These are phyloP conservation scores for Emys orbicularis DNA, from an alignment of 2,797 vertebrate genomes.

Conservation along the genomic window DNA sequence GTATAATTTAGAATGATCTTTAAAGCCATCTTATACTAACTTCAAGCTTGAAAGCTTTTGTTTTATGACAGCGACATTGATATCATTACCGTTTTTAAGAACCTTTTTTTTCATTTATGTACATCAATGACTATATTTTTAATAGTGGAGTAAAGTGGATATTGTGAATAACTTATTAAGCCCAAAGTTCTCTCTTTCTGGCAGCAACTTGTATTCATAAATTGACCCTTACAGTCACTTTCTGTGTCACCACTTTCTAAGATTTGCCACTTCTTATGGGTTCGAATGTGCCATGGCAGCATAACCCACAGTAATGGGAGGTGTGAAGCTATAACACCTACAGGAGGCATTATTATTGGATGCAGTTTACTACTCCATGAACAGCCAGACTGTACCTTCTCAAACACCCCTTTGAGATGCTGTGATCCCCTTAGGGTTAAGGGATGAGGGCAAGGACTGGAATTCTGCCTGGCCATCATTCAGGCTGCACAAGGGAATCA, in stretches of 20 bases:
- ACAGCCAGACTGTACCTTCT: neutral
- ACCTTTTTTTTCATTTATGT: neutral
- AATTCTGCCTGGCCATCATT: neutral
- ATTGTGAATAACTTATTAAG: neutral
- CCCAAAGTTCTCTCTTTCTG: neutral
- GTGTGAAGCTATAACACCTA: neutral
- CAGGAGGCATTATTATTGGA: neutral
- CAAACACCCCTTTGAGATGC: neutral
- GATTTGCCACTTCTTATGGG: neutral
- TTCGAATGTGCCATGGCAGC: neutral
- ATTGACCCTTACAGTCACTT: neutral
- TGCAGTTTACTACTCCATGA: neutral
- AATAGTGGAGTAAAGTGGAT: conserved; percentile 24
- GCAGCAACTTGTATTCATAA: neutral
- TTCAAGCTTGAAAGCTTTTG: neutral
- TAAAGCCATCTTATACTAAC: neutral
- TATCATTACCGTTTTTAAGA: neutral
- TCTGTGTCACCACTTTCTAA: neutral
- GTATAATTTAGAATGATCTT: neutral
- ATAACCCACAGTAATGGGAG: neutral
- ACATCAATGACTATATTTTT: neutral
- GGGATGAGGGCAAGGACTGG: neutral
- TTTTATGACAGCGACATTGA: neutral
- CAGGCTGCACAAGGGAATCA: neutral
- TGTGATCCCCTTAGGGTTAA: neutral